A percentile compares a stretch with the other conserved stretches of the same genome.
Evolutionary conservation across 2,888 invertebrate species (phyloP).

Genomic region (Polydrusus tereticollis): DNA sequence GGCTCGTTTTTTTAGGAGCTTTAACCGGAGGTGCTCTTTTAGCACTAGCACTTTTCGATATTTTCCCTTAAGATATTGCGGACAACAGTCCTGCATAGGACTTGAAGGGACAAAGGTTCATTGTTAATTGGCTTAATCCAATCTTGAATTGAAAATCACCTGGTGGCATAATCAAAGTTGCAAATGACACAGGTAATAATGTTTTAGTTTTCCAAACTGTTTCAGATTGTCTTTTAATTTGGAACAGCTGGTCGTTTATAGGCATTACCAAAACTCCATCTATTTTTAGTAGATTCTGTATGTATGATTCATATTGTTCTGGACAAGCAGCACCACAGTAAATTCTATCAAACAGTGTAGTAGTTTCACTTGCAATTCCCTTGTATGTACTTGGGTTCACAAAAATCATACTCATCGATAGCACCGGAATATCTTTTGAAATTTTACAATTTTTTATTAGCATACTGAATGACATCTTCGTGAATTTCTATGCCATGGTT

Average conservation of each 20-base stretch:
- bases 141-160: slow-evolving; percentile 60
- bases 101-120: slow-evolving; percentile 72
- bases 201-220: slow-evolving; percentile 74
- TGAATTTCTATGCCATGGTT: slow-evolving; percentile 91
- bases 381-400: slow-evolving; percentile 81
- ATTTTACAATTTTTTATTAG: slow-evolving; percentile 76
- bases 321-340: slow-evolving; percentile 92
- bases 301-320: slow-evolving; percentile 77
- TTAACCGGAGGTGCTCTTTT: slow-evolving; percentile 57
- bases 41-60: slow-evolving; percentile 68
- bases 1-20: slow-evolving; percentile 59
- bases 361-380: slow-evolving; percentile 74
- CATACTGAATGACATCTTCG: slow-evolving; percentile 80
- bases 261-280: slow-evolving; percentile 90
- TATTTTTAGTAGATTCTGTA: slow-evolving; percentile 82
- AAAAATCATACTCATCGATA: slow-evolving; percentile 87
- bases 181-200: slow-evolving; percentile 85
- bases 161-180: slow-evolving; percentile 73
- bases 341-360: slow-evolving; percentile 83
- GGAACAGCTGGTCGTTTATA: slow-evolving; percentile 80
- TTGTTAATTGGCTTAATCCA: slow-evolving; percentile 72
- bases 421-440: slow-evolving; percentile 78
- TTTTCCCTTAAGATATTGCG: slow-evolving; percentile 71
- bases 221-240: slow-evolving; percentile 75
- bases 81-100: slow-evolving; percentile 72